Conservation (phyloP, 2,888 invertebrate species). For the Metalampra italica region DNA sequence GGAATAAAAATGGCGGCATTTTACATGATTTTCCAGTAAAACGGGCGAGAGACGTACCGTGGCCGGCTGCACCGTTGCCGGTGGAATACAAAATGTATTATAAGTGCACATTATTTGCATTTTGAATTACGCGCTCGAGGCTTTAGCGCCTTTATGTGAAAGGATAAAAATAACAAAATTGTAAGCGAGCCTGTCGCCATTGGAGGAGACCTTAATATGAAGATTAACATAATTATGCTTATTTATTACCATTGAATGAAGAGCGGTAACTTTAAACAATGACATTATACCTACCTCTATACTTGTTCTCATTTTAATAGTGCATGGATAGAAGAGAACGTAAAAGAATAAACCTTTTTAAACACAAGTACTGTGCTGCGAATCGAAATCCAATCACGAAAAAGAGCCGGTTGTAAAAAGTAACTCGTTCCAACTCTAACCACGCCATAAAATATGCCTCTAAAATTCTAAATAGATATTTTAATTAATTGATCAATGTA, state of each 20-base stretch:
- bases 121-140: slow-evolving; percentile 71
- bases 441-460: too few species aligned
- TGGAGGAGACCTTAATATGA: not conserved
- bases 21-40: slow-evolving; percentile 76
- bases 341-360: too few species aligned
- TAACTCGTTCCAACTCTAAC: too few species aligned
- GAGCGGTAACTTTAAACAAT: too few species aligned
- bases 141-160: slow-evolving; percentile 38
- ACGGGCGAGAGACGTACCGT: slow-evolving; percentile 58
- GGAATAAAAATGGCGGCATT: slow-evolving; percentile 71
- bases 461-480: too few species aligned
- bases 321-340: too few species aligned
- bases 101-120: slow-evolving; percentile 75
- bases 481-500: too few species aligned
- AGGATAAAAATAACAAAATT: slow-evolving; percentile 9
- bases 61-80: slow-evolving; percentile 51
- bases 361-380: too few species aligned
- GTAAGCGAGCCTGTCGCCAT: slow-evolving; percentile 1
- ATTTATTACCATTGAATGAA: not conserved
- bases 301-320: too few species aligned
- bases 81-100: slow-evolving; percentile 72
- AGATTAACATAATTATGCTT: not conserved
- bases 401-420: too few species aligned
- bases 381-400: too few species aligned
- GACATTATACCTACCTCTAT: too few species aligned